Base-by-base conservation (phyloP, 2,888 invertebrate species). In the Heliconius ismenius region DNA sequence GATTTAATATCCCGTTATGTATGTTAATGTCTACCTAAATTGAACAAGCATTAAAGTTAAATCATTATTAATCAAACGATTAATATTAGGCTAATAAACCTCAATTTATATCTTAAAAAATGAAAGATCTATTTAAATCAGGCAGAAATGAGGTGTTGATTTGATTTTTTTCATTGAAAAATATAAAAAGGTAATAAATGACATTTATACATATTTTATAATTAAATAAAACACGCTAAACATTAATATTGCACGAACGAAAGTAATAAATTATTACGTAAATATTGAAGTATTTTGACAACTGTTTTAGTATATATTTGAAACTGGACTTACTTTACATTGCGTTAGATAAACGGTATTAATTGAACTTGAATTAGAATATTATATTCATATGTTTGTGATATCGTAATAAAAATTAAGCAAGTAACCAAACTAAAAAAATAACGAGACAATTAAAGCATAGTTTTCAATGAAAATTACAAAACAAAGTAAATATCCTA, bases 321-420 rank as follows among this genome's bases (percentile, higher is more conserved):
- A 3, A 67, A 3, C 6, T 21, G 13, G 15, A n/a, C 15, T 65
- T 3, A n/a, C n/a, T 39, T n/a, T 60, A 58, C 11, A 60, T 36
- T 32, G 11, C 36, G 11, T 36, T 64, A n/a, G 10, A n/a, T 36
- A 36, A 36, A n/a, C 10, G 11, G 13, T 10, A 36, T n/a, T 36
- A n/a, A 32, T 65, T 65, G 13, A 65, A 36, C n/a, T 65, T 65
- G 11, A 65, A 65, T 65, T 65, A 36, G 11, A 64, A 64, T n/a
- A 0, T 64, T 21, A 64, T 65, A n/a, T 36, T n/a, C 65, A 65
- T 4, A 65, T 36, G 24, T n/a, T 11, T 24, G 9, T 32, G 21
- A 28, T 32, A 21, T 63, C 21, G 26, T 10, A 2, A 21, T 32
- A 64, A 18, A 64, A 32, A 3, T 36, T 18, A 49, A 60, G n/a